Evolutionary conservation across 2,888 invertebrate genomes (phyloP), one percentile per base, ranked within the genome.

Genomic region (Cepaea hortensis): DNA sequence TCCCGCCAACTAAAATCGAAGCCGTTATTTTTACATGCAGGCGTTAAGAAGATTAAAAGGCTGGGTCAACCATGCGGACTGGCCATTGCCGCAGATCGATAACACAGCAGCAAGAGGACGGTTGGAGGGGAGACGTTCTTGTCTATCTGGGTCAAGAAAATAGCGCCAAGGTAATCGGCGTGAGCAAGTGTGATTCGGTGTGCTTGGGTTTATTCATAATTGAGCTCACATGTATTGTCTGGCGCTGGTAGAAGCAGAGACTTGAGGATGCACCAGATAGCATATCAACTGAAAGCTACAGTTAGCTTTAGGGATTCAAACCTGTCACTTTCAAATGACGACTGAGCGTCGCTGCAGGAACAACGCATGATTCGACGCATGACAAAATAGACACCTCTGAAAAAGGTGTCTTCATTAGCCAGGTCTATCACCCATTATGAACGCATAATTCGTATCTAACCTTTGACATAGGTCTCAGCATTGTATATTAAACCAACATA

Each of bases 1-100:
- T 55, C 55, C 55, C 55, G 55, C 55, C 55, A 55, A 55, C 55
- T 50, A 81, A 81, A 72, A 81, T 81, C 81, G 61, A 82, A 61
- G 11, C n/a, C 15, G 55, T 55, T 70, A n/a, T 73, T 82, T 82
- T 82, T 82, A 23, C 73, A 81, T 70, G 81, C 81, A 70, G 18
- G 50, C 81, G 23, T 73, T 70, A 82, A 73, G 82, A 82, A 82
- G 72, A 82, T 82, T 72, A 72, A 73, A 72, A 82, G 65, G 61
- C 73, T 82, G 23, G 82, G 82, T 73, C 82, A 73, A 15, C 82
- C 73, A 18, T 46, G 55, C 55, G 55, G 79, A 35, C 82, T 82
- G 82, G 73, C 82, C 82, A 82, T 72, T 72, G 82, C 70, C 55
- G 7, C 18, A 35, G 23, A 82, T 82, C 82, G 55, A 82, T 82